Base-by-base conservation (phyloP, 2,797 vertebrate species). In the Chrysocyon brachyurus region DNA sequence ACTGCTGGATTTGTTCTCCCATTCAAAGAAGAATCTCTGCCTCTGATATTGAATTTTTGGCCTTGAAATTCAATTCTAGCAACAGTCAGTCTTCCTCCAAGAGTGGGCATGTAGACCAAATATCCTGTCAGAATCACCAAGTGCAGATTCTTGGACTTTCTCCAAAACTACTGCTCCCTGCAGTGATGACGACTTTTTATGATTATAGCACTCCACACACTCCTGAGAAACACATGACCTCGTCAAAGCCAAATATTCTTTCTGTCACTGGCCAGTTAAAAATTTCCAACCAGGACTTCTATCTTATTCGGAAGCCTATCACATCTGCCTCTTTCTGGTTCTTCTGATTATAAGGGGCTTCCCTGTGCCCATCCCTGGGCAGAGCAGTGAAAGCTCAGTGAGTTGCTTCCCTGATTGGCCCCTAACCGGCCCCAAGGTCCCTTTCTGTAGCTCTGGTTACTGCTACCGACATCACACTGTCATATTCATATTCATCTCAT, bases 41-140 rank as follows among this genome's bases (percentile, higher is more conserved):
- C 9, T 66, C 70, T 82, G 21, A 56, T 56, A 85, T 26, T 87
- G 87, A 87, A 87, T 54, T 84, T 93, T 63, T 57, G 28, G 24
- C 57, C 64, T 93, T 40, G 17, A 61, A 84, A 94, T 59, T 92
- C 77, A 95, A 31, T 83, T 81, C 40, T 56, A 83, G 28, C 15
- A 70, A 63, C 28, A 59, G 33, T 36, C 54, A 33, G 17, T 31
- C 46, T 57, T 72, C 36, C 36, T 84, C 91, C 26, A 33, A 36
- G 11, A 9, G 21, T 72, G 24, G 22, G 22, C 63, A 10, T 6
- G 0, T 22, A 57, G 57, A 78, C 16, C 24, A 59, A 72, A 66
- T 7, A 3, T 91, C 54, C 61, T 54, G 31, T 73, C 54, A 87
- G 63, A 95, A 46, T 54, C 22, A 21, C 31, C 52, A 7, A 85